Evolutionary conservation across 2,888 invertebrate species (phyloP).

Genomic region (Flexamia atlantica): DNA sequence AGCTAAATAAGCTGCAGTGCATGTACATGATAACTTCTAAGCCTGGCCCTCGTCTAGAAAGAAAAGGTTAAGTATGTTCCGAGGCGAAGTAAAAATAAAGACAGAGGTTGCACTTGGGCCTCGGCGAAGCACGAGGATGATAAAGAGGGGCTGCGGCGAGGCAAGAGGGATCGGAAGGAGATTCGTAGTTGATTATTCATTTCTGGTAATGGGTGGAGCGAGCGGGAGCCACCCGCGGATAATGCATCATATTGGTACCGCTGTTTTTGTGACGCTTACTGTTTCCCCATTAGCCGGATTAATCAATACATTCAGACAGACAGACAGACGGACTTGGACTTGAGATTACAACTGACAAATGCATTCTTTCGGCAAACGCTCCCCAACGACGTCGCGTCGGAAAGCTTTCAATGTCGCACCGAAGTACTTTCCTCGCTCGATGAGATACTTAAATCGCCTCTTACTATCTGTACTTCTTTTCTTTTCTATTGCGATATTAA

Average conservation of each 20-base stretch:
- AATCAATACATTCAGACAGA: slow-evolving; percentile 59
- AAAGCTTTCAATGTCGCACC: slow-evolving; percentile 2
- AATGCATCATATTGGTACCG: slow-evolving; percentile 58
- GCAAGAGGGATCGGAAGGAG: slow-evolving; percentile 41
- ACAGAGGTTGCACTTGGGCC: background rate
- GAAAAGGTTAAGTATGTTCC: too few species aligned
- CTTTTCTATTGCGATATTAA: too few species aligned
- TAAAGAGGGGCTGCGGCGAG: background rate
- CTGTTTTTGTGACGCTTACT: slow-evolving; percentile 53
- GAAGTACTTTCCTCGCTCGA: background rate
- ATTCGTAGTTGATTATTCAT: slow-evolving; percentile 62
- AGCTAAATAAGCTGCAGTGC: too few species aligned
- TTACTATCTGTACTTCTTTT: background rate
- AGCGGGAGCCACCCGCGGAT: background rate
- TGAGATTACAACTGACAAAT: slow-evolving; percentile 27
- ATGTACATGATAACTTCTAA: too few species aligned
- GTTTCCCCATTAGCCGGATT: slow-evolving; percentile 62
- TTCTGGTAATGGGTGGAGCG: slow-evolving; percentile 62
- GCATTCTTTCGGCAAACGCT: slow-evolving; percentile 39
- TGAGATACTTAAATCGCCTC: slow-evolving; percentile 40
- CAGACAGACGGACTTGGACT: slow-evolving; percentile 46
- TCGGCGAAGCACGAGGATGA: background rate
- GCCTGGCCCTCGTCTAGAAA: too few species aligned
- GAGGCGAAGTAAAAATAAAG: background rate
- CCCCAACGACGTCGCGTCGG: background rate